Conservation (phyloP, 2,797 vertebrate species). For the Triplophysa yarkandensis region DNA sequence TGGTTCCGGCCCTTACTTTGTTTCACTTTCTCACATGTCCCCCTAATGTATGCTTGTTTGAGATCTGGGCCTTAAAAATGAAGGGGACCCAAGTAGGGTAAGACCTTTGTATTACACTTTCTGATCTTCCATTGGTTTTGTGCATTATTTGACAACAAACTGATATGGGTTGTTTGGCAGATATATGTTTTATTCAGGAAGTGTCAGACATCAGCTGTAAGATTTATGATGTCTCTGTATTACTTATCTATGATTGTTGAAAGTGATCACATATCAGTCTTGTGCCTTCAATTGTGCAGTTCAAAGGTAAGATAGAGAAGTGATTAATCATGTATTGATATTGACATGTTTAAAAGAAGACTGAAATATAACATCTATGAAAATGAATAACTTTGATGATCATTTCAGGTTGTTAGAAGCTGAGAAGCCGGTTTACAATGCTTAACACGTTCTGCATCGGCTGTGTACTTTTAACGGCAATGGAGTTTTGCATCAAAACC, state of each 20-base stretch:
- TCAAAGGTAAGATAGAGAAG: not conserved
- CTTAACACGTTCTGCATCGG: conserved; percentile 7
- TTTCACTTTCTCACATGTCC: not conserved
- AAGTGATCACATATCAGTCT: conserved; percentile 12
- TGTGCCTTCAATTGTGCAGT: conserved; percentile 1
- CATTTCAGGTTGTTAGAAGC: not conserved
- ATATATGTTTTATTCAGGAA: conserved; percentile 16
- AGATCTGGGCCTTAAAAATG: not conserved
- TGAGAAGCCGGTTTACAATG: conserved; percentile 12
- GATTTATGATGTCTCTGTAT: conserved; percentile 12
- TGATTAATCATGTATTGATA: not conserved
- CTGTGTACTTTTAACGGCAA: conserved; percentile 58
- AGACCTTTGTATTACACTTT: not conserved
- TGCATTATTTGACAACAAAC: not conserved
- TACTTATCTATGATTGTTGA: conserved; percentile 32
- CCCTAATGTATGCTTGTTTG: not conserved
- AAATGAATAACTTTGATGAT: not conserved
- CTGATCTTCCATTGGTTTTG: not conserved
- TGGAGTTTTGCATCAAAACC: conserved; percentile 82
- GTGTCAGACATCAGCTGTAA: not conserved
- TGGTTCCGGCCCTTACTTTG: not conserved
- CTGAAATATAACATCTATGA: not conserved
- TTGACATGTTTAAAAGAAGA: not conserved
- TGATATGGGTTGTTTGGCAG: not conserved
- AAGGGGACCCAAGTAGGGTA: conserved; percentile 1